These are phyloP conservation scores for Collichthys lucidus DNA, from an alignment of 2,113 vertebrate genomes.

Conservation along the genomic window DNA sequence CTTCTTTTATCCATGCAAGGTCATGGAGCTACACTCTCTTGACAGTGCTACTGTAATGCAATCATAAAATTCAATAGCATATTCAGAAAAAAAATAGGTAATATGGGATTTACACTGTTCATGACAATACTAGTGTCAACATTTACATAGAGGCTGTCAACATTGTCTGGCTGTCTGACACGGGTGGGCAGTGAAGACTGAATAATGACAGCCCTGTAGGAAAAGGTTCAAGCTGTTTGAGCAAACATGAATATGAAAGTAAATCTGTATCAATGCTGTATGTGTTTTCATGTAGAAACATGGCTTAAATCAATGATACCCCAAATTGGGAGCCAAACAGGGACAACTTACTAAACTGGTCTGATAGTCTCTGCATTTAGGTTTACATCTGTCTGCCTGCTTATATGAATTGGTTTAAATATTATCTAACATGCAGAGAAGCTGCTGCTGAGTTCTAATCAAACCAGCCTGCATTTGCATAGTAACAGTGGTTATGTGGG, in stretches of 20 bases:
- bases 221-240: background rate
- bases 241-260: background rate
- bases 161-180: slow-evolving; percentile 13
- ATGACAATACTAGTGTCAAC: background rate
- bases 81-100: background rate
- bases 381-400: background rate
- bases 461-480: slow-evolving; percentile 50
- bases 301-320: background rate
- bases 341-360: background rate
- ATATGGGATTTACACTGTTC: background rate
- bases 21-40: background rate
- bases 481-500: slow-evolving; percentile 50
- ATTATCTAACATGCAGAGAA: background rate
- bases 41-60: background rate
- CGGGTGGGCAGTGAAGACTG: background rate
- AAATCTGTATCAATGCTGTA: background rate
- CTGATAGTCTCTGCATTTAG: background rate
- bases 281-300: background rate
- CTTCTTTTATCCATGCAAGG: background rate
- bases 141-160: slow-evolving; percentile 7
- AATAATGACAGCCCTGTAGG: background rate
- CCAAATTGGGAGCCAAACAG: background rate
- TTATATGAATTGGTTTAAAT: background rate
- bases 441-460: slow-evolving; percentile 1
- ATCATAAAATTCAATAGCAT: background rate